Conservation (phyloP, 2,113 vertebrate genomes). For the Hydrolagus affinis region DNA sequence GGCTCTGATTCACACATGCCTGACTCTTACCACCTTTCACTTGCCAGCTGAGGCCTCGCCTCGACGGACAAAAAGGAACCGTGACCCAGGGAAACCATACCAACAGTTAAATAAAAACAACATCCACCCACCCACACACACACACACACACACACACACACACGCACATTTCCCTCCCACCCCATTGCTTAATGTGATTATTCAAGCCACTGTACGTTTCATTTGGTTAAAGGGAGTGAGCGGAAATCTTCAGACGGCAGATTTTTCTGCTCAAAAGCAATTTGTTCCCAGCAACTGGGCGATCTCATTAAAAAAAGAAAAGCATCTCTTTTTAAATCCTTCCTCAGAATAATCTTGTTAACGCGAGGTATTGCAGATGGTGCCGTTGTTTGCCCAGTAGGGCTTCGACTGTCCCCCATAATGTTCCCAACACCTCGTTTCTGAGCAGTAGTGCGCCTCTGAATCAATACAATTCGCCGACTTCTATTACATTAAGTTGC, state of each 20-base stretch:
- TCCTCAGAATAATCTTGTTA: constrained; percentile 96
- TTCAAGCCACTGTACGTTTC: constrained; percentile 96
- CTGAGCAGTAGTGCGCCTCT: constrained; percentile 61
- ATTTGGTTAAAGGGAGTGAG: constrained; percentile 98
- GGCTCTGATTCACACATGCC: constrained; percentile 63
- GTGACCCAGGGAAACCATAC: constrained; percentile 50
- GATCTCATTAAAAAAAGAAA: constrained; percentile 94
- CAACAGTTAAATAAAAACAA: constrained; percentile 34
- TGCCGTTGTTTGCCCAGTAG: constrained; percentile 90
- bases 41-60: constrained; percentile 68
- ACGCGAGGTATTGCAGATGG: constrained; percentile 84
- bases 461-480: constrained; percentile 82
- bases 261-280: constrained; percentile 91
- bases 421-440: constrained; percentile 75
- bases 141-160: neutral
- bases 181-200: constrained; percentile 77
- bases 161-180: neutral
- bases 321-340: constrained; percentile 82
- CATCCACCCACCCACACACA: constrained; percentile 37
- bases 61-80: constrained; percentile 43
- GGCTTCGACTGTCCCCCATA: constrained; percentile 79
- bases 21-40: constrained; percentile 61
- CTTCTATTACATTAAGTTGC: constrained; percentile 79
- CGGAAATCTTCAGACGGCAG: constrained; percentile 83
- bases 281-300: constrained; percentile 83